These are phyloP conservation scores for Callocephalon fimbriatum DNA, from an alignment of 2,113 vertebrate genomes.

Conservation along the genomic window DNA sequence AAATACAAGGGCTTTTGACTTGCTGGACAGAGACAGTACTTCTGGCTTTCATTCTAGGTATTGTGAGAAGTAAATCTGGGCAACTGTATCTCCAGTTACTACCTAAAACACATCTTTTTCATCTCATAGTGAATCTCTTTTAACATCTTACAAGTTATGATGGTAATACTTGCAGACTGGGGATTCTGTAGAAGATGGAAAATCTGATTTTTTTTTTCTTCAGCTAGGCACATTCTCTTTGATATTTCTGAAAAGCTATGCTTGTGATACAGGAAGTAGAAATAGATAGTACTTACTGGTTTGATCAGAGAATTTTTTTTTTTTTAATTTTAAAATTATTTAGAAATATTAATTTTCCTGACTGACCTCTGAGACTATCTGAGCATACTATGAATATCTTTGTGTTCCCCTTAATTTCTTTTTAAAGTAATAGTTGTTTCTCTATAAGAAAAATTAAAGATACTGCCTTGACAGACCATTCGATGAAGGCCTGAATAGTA, in stretches of 20 bases:
- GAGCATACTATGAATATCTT: background rate
- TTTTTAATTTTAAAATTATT: background rate
- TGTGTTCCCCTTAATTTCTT: background rate
- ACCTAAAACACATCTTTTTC: background rate
- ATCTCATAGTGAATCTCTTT: background rate
- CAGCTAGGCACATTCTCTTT: background rate
- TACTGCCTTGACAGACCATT: background rate
- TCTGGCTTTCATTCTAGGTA: background rate
- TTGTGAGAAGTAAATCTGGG: background rate
- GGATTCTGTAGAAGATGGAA: background rate
- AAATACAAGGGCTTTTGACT: background rate
- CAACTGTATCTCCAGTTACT: background rate
- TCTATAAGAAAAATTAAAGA: background rate
- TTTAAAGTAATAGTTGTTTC: background rate
- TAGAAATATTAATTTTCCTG: background rate
- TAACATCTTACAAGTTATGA: background rate
- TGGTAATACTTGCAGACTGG: background rate
- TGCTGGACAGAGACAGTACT: background rate
- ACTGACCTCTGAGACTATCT: background rate
- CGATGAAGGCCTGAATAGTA: background rate
- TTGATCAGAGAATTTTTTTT: background rate
- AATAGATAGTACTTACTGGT: background rate
- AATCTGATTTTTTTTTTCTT: background rate
- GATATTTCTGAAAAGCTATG: background rate
- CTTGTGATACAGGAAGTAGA: background rate